These are phyloP conservation scores for Tinamus guttatus DNA, from an alignment of 2,113 vertebrate genomes.

Conservation along the genomic window DNA sequence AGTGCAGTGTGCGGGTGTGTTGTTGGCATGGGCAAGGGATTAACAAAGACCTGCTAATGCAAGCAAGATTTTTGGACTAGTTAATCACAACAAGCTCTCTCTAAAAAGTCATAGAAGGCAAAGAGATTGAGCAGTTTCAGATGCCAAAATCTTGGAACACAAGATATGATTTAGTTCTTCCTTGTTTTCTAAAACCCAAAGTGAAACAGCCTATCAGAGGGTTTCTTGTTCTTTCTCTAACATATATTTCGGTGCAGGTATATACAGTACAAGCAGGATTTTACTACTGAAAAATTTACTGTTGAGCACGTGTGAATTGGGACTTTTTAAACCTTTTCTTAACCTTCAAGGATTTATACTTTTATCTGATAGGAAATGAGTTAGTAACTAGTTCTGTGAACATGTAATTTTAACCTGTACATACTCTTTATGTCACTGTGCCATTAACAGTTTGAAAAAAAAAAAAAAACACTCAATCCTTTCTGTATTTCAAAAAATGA, in stretches of 20 bases:
- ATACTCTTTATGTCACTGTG: not conserved
- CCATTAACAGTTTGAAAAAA: not conserved
- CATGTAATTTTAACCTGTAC: slow-evolving; percentile 9
- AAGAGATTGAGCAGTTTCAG: not conserved
- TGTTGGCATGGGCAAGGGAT: not conserved
- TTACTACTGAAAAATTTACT: not conserved
- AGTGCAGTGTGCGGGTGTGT: not conserved
- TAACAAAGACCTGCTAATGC: not conserved
- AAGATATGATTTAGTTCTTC: not conserved
- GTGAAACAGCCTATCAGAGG: not conserved
- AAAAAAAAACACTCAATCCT: slow-evolving; percentile 17
- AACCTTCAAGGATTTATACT: not conserved
- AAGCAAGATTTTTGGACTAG: not conserved
- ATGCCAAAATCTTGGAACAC: not conserved
- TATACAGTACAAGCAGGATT: not conserved
- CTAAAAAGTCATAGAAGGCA: not conserved
- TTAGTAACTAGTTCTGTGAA: slow-evolving; percentile 3
- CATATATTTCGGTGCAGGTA: not conserved
- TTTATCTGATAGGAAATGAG: not conserved
- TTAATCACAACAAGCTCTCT: not conserved
- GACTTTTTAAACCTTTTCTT: not conserved
- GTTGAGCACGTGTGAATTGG: not conserved
- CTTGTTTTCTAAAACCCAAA: not conserved
- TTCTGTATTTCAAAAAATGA: slow-evolving; percentile 32
- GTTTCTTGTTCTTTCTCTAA: not conserved